phyloP scores from a whole-genome alignment of 2,888 invertebrate genomes.

The Drosophila ustulata region DNA sequence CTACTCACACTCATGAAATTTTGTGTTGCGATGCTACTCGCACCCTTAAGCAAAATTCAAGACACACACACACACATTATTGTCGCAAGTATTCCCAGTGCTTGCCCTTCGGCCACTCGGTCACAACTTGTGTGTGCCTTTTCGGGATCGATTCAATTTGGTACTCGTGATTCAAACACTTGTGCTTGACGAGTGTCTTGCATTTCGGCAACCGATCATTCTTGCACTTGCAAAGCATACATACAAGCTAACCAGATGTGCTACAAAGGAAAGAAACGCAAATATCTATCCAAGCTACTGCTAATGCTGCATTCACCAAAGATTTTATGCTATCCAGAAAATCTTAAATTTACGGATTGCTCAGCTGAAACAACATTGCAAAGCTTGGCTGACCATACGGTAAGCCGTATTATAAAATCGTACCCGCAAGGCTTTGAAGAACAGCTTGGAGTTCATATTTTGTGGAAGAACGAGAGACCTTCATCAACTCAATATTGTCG shows the following conservation, averaged over 20 bases:
- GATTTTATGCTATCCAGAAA: neutral
- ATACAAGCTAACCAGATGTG: slow-evolving; percentile 19
- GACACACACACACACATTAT: no score
- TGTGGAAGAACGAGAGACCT: neutral
- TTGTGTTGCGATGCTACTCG: no score
- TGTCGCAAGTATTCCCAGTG: no score
- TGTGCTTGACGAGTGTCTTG: no score
- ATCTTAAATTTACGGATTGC: neutral
- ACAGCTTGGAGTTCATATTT: slow-evolving; percentile 15
- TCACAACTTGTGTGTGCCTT: no score
- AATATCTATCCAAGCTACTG: slow-evolving; percentile 18
- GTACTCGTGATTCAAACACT: no score
- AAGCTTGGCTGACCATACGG: neutral
- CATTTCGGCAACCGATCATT: no score
- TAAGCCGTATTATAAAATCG: neutral
- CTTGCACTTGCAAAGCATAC: slow-evolving; percentile 15
- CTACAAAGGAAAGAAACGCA: slow-evolving; percentile 19
- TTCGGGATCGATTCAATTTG: no score
- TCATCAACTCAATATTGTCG: no score
- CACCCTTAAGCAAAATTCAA: no score
- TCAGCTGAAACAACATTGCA: neutral
- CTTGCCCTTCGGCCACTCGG: no score
- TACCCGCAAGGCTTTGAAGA: neutral
- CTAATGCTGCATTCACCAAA: neutral
- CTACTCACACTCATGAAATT: no score